Evolutionary conservation across 2,113 vertebrate species (phyloP).

Genomic region (Leucosticte australis): DNA sequence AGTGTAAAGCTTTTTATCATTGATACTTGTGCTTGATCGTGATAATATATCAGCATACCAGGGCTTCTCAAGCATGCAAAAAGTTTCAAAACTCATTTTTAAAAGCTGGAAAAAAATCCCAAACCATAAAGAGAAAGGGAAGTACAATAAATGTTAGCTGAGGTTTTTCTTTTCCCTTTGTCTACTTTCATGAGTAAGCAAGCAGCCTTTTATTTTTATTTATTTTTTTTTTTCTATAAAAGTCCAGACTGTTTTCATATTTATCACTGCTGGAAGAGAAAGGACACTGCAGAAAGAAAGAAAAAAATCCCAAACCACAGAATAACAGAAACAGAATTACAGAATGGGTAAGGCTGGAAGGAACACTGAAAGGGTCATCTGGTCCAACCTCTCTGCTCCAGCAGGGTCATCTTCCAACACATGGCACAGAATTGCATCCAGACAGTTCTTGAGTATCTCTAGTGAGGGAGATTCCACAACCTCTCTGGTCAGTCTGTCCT

Average conservation of each 20-base stretch:
- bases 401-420: not conserved
- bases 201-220: not conserved
- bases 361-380: not conserved
- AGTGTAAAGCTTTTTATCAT: not conserved
- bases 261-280: not conserved
- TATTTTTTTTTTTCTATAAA: not conserved
- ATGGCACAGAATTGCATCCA: not conserved
- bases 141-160: not conserved
- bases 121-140: not conserved
- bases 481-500: not conserved
- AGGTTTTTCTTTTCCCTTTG: not conserved
- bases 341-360: not conserved
- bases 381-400: not conserved
- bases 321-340: not conserved
- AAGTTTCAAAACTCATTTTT: not conserved
- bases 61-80: not conserved
- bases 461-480: not conserved
- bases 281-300: not conserved
- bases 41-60: not conserved
- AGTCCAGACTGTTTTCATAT: not conserved
- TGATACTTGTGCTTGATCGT: not conserved
- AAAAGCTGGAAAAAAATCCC: accelerated
- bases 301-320: not conserved
- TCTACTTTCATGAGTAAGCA: not conserved
- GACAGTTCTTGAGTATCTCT: accelerated